Conservation (phyloP, 1,140 invertebrate genomes). For the Anagrus nilaparvatae region DNA sequence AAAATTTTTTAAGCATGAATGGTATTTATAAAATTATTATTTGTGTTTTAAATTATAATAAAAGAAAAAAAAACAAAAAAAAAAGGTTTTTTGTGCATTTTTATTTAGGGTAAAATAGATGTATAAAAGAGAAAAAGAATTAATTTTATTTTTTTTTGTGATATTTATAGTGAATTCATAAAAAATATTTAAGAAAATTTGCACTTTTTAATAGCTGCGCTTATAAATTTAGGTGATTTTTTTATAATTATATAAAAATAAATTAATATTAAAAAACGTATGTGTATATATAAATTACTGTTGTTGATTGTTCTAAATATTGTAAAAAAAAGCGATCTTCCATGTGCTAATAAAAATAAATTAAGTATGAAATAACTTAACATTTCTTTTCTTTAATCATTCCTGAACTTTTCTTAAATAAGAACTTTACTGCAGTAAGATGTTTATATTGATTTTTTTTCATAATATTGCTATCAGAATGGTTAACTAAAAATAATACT, state of each 20-base stretch:
- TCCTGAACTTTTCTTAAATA: not conserved
- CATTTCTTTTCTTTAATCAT: not conserved
- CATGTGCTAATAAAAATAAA: conserved; percentile 41
- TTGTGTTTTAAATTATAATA: no score
- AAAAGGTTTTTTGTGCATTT: no score
- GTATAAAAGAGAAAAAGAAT: no score
- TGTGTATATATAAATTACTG: conserved; percentile 23
- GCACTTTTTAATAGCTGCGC: conserved; percentile 20
- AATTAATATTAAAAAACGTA: conserved; percentile 4
- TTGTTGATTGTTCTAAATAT: conserved; percentile 28
- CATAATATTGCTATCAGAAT: no score
- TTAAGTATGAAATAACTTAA: conserved; percentile 23
- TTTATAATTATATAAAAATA: not conserved
- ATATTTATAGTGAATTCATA: conserved; percentile 41
- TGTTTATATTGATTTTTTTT: no score
- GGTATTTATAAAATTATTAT: no score
- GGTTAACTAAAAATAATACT: no score
- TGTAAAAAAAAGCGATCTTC: conserved; percentile 33
- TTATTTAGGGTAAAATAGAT: no score
- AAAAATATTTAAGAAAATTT: conserved; percentile 29
- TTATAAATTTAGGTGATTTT: conserved; percentile 20
- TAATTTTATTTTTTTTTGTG: conserved; percentile 39
- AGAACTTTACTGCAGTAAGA: not conserved
- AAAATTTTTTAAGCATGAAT: no score
- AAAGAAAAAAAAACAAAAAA: no score